Percentiles rank a stretch among this genome's conserved stretches.
phyloP scores from a whole-genome alignment of 2,888 invertebrate genomes.

The Gryllus longicercus region DNA sequence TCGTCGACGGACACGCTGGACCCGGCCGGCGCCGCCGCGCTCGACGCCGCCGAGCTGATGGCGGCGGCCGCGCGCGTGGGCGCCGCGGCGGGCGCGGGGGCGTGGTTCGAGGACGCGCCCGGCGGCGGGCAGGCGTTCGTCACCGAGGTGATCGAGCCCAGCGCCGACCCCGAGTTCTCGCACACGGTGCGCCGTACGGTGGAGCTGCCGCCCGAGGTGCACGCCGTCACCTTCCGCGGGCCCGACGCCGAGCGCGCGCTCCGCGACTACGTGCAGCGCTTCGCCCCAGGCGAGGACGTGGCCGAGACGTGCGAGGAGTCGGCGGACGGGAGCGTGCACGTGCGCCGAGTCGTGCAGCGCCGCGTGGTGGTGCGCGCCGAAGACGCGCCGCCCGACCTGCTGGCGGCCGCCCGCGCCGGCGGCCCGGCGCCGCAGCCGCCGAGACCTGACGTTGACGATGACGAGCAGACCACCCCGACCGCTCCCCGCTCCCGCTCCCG shows the following conservation, averaged over 20 bases:
- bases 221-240: constrained; percentile 54
- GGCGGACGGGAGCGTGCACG: constrained; percentile 54
- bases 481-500: constrained; percentile 24
- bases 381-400: constrained; percentile 19
- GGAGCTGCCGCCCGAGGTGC: constrained; percentile 52
- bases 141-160: constrained; percentile 51
- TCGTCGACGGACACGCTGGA: constrained; percentile 71
- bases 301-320: constrained; percentile 53
- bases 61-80: constrained; percentile 48
- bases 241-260: constrained; percentile 53
- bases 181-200: constrained; percentile 52
- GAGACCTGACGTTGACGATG: constrained; percentile 34
- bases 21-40: constrained; percentile 53
- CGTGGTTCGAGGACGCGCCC: constrained; percentile 51
- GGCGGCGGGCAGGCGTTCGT: constrained; percentile 47
- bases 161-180: constrained; percentile 48
- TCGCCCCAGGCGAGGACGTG: constrained; percentile 53
- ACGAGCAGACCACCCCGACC: constrained; percentile 17
- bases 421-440: constrained; percentile 33
- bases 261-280: constrained; percentile 51
- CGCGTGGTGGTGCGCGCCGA: constrained; percentile 48
- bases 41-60: constrained; percentile 47
- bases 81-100: constrained; percentile 47
- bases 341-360: constrained; percentile 51
- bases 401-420: constrained; percentile 30